A percentile compares a stretch with the other conserved stretches of the same genome.
These are phyloP conservation scores for Melozone crissalis DNA, from an alignment of 2,113 vertebrate species.

Conservation along the genomic window DNA sequence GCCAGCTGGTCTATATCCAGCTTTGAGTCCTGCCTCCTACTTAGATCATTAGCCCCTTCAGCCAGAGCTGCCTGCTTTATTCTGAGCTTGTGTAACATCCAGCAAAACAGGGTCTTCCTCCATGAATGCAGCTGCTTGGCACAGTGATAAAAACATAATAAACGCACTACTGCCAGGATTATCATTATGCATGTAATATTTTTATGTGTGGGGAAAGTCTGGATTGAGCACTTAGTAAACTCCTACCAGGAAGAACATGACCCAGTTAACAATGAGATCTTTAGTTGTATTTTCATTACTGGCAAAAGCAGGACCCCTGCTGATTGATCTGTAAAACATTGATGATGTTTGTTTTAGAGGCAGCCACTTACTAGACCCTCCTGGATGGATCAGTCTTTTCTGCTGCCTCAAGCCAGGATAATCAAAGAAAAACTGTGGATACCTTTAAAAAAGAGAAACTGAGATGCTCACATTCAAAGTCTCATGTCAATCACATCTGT, in stretches of 20 bases:
- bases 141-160: neutral
- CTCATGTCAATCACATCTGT: neutral
- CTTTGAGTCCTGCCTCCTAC: conserved; percentile 42
- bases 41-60: conserved; percentile 47
- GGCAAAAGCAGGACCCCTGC: conserved; percentile 13
- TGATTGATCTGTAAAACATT: neutral
- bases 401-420: neutral
- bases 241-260: neutral
- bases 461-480: neutral
- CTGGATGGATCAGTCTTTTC: neutral
- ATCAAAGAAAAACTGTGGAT: neutral
- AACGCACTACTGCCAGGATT: neutral
- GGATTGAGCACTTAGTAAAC: neutral
- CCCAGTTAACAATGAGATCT: neutral
- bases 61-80: neutral
- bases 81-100: neutral
- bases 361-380: neutral
- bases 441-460: neutral
- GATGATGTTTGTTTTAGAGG: neutral
- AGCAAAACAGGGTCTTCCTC: neutral
- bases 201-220: neutral
- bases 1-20: conserved; percentile 55
- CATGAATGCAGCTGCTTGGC: neutral
- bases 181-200: neutral
- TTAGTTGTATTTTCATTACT: neutral